phyloP scores from a whole-genome alignment of 2,888 invertebrate genomes.

The Liopterus haemorrhoidalis region DNA sequence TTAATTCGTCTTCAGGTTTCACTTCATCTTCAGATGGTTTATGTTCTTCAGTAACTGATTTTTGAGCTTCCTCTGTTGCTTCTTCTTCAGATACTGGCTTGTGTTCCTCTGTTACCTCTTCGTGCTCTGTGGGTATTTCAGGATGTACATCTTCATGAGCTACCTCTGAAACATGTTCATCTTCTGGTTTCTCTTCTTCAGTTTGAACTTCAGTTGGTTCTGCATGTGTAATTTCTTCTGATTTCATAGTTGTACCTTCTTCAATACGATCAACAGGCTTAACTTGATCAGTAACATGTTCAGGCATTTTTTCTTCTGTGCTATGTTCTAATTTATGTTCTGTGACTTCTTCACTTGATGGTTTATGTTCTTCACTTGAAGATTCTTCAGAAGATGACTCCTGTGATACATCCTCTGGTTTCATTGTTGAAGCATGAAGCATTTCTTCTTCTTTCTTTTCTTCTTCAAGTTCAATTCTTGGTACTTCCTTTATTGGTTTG shows the following conservation, averaged over 20 bases:
- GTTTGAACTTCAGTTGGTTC: not conserved
- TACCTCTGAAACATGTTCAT: conserved; percentile 16
- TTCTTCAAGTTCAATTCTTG: conserved; percentile 13
- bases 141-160: conserved; percentile 22
- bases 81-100: conserved; percentile 12
- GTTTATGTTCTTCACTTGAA: no score
- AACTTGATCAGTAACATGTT: not conserved
- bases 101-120: conserved; percentile 4
- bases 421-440: conserved; percentile 15
- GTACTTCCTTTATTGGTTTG: not conserved
- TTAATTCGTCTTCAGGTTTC: conserved; percentile 13
- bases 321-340: no score
- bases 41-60: conserved; percentile 10
- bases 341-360: no score
- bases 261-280: not conserved
- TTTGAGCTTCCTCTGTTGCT: conserved; percentile 15
- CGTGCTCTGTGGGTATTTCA: conserved; percentile 7
- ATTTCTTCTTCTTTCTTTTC: conserved; percentile 9
- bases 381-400: not conserved
- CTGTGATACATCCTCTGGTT: not conserved
- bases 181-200: conserved; percentile 12
- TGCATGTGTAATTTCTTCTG: conserved; percentile 15
- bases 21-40: conserved; percentile 16
- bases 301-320: not conserved
- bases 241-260: conserved; percentile 11